Base-by-base conservation (phyloP, 1,140 invertebrate genomes). In the Bombus huntii region DNA sequence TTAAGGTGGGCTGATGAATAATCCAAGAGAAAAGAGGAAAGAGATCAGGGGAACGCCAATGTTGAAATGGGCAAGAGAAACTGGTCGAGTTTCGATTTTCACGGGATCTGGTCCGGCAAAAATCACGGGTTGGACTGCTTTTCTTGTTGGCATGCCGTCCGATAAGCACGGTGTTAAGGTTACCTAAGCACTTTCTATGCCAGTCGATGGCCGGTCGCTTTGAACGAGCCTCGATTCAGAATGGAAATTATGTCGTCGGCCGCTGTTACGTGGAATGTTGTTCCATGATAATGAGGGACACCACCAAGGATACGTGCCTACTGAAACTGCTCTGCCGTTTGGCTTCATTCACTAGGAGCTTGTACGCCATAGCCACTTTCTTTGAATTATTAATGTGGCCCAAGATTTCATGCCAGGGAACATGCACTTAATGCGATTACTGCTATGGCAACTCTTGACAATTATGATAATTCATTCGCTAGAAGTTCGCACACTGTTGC, bases 131-230 rank as follows among this genome's bases (percentile, higher is more conserved):
- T 22, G 53, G 34, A 12, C 42, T 31, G 73, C 39, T 70, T 75
- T 77, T 68, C 78, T 79, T 81, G 25, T 82, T 42, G 39, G 66
- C 75, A 59, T 79, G 44, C 39, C 72, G 57, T 15, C 44, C 34
- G 84, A 82, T 62, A 76, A 71, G 15, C 39, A 15, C 37, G 44
- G 10, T 65, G 84, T 86, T 82, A 81, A 57, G 80, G 71, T 86
- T 86, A 82, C 65, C 79, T 86, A 87, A 88, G 85, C 83, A 87
- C 85, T 88, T 88, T 88, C 87, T 88, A 88, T 86, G 80, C 65
- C 78, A 74, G 42, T 42, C 70, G 78, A 85, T 85, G 70, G 44
- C 37, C 81, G 72, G 62, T 66, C 81, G 73, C 62, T 70, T 47
- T 44, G 59, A 34, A 31, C 80, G 80, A 65, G 25, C 70, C 37